Evolutionary conservation across 2,888 invertebrate genomes (phyloP).

Genomic region (Caenorhabditis uteleia): DNA sequence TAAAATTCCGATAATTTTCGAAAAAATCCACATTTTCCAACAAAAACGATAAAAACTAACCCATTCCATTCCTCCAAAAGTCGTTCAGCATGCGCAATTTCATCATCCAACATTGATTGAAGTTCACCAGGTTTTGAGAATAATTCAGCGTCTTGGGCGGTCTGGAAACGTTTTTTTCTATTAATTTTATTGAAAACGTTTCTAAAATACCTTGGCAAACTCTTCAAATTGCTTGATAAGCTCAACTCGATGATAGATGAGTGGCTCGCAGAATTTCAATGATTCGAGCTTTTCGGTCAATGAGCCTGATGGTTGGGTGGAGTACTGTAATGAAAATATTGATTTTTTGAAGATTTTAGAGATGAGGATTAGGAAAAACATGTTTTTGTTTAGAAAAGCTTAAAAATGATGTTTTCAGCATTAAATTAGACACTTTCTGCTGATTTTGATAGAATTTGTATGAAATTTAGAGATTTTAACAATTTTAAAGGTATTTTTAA

Average conservation of each 20-base stretch:
- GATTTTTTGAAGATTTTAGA: too few species aligned
- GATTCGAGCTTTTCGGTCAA: conserved; percentile 3
- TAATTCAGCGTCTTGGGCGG: not conserved
- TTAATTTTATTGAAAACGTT: not conserved
- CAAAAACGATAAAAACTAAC: not conserved
- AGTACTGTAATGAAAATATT: too few species aligned
- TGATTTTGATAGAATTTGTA: too few species aligned
- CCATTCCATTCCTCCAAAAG: conserved; percentile 4
- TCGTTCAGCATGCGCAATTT: conserved; percentile 1
- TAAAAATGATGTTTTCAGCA: too few species aligned
- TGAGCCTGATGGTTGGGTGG: not conserved
- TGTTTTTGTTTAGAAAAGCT: too few species aligned
- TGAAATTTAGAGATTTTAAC: too few species aligned
- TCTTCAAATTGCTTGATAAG: conserved; percentile 5
- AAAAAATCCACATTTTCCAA: too few species aligned
- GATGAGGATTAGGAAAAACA: too few species aligned
- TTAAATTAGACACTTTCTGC: too few species aligned
- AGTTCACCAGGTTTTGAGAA: conserved; percentile 1
- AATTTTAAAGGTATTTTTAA: too few species aligned
- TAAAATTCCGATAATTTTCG: too few species aligned
- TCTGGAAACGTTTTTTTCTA: not conserved
- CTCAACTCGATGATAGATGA: conserved; percentile 1
- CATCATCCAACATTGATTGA: conserved; percentile 3
- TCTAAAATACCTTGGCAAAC: not conserved
- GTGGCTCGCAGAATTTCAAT: not conserved